These are phyloP conservation scores for Geococcyx californianus DNA, from an alignment of 2,113 vertebrate genomes.

Conservation along the genomic window DNA sequence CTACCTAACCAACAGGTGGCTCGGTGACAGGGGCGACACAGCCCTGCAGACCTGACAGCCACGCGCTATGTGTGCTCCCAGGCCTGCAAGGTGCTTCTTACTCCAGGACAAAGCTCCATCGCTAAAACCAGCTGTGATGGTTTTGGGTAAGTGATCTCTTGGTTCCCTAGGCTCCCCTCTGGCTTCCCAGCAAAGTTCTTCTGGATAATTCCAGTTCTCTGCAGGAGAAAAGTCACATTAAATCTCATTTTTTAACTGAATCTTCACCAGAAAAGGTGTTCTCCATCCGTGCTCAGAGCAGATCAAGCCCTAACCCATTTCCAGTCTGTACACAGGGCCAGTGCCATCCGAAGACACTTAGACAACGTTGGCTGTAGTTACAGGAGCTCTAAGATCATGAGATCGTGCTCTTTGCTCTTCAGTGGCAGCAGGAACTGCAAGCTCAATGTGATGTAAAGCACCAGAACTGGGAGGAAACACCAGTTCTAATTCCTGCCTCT, in stretches of 20 bases:
- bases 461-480: background rate
- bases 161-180: too few relatives aligned
- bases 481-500: background rate
- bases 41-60: background rate
- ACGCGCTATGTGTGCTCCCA: fast-evolving
- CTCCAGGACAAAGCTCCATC: background rate
- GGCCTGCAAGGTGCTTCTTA: background rate
- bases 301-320: background rate
- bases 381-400: background rate
- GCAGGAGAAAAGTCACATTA: background rate
- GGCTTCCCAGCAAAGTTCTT: background rate
- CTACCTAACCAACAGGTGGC: too few relatives aligned
- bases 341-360: background rate
- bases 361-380: background rate
- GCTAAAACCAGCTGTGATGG: background rate
- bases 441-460: background rate
- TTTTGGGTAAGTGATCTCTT: background rate
- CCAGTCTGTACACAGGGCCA: background rate
- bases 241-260: background rate
- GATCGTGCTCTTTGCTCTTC: background rate
- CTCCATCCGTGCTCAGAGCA: background rate
- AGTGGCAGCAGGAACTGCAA: background rate
- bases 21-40: background rate
- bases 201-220: background rate
- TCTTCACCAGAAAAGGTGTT: background rate